Evolutionary conservation across 2,113 vertebrate genomes (phyloP).

Genomic region (Trachemys scripta): DNA sequence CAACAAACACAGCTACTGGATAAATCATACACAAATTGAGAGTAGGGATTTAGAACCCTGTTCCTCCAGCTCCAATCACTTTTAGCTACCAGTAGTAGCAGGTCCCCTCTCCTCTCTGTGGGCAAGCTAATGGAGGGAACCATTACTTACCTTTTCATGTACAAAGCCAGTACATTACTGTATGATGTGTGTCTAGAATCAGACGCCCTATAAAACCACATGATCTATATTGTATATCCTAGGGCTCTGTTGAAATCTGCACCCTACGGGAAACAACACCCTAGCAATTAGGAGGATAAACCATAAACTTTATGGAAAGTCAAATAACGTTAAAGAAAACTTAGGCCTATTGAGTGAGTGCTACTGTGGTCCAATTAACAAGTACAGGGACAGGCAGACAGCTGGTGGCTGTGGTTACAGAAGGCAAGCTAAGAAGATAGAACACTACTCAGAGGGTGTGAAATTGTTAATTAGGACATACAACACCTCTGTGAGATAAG

Average conservation of each 20-base stretch:
- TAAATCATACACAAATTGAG: rapidly evolving
- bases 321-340: not conserved
- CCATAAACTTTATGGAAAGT: not conserved
- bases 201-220: not conserved
- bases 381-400: rapidly evolving
- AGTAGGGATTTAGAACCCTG: not conserved
- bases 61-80: not conserved
- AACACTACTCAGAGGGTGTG: not conserved
- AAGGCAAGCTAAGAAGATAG: not conserved
- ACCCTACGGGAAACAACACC: not conserved
- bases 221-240: not conserved
- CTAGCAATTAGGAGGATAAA: not conserved
- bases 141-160: not conserved
- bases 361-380: not conserved
- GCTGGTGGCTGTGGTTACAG: not conserved
- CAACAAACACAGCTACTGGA: not conserved
- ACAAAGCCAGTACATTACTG: not conserved
- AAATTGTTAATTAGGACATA: not conserved
- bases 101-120: not conserved
- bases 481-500: not conserved
- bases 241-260: not conserved
- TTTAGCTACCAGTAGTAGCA: rapidly evolving
- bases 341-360: not conserved
- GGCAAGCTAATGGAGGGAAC: not conserved
- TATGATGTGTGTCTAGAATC: not conserved